Percentiles rank a stretch among this genome's conserved stretches.
These are phyloP conservation scores for Luscinia luscinia DNA, from an alignment of 2,797 vertebrate species.

Conservation along the genomic window DNA sequence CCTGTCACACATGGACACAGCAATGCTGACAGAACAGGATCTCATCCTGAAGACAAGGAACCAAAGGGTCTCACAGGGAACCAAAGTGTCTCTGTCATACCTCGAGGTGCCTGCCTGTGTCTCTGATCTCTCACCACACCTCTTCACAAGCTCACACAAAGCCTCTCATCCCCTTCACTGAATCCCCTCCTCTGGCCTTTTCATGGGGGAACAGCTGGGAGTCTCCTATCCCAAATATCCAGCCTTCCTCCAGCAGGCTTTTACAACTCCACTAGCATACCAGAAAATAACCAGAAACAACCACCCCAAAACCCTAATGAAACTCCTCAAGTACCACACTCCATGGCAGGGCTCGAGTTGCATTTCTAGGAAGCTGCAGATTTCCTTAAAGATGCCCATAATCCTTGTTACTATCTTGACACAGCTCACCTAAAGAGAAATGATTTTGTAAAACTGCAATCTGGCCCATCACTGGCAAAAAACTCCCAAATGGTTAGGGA, in stretches of 20 bases:
- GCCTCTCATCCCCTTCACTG: neutral
- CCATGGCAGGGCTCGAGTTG: neutral
- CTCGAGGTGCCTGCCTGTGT: neutral
- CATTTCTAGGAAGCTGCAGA: neutral
- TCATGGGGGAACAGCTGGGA: rapidly evolving
- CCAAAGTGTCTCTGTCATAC: neutral
- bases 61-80: rapidly evolving
- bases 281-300: neutral
- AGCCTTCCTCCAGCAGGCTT: neutral
- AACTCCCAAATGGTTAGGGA: rapidly evolving
- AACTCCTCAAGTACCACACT: neutral
- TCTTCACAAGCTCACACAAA: neutral
- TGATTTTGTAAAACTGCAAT: neutral
- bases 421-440: neutral
- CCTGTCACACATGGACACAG: neutral
- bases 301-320: rapidly evolving
- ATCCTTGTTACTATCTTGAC: neutral
- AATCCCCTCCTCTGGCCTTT: neutral
- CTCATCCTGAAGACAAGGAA: neutral
- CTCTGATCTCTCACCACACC: neutral
- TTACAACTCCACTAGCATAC: neutral
- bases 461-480: neutral
- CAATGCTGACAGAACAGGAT: neutral
- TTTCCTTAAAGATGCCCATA: neutral
- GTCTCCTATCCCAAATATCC: neutral